Base-by-base conservation (phyloP, 53 echinoderm and acorn worm genomes). In the Echinarachnius parma region DNA sequence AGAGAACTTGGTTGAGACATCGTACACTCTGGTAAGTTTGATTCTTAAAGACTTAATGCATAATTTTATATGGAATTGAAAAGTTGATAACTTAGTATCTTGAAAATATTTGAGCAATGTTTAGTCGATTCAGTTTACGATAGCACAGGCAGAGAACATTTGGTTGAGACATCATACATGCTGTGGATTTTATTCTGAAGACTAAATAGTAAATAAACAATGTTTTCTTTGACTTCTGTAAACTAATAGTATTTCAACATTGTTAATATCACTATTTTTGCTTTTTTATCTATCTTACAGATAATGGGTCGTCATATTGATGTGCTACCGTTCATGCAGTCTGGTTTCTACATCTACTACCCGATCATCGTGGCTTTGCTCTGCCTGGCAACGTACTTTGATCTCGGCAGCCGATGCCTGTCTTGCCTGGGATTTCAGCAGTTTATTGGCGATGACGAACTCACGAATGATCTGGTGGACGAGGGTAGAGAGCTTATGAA, bases 361-460 rank as follows among this genome's bases (percentile, higher is more conserved):
- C 96, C 96, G 0, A 96, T 96, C 85, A 84, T 84, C 19, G 88
- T 91, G 9, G 84, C 87, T 25, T 59, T 96, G 9, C 86, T 96
- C 44, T 96, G 96, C 70, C 58, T 91, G 18, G 96, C 96, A 1
- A 96, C 96, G 5, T 96, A 87, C 75, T 88, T 96, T 88, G 87
- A 90, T 34, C 84, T 96, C 3, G 96, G 96, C 34, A 91, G 96
- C 60, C 61, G 96, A 4, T 96, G 91, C 44, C 79, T 96, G 26
- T 90, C 95, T 14, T 87, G 78, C 69, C 88, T 96, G 9, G 91
- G 91, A 3, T 96, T 91, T 56, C 91, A 96, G 50, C 91, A 91
- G 80, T 96, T 96, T 84, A 87, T 96, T 9, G 96, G 96, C 4
- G 96, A 96, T 47, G 96, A 89, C 28, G 96, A 96, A 21, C 91